Evolutionary conservation across 2,888 invertebrate genomes (phyloP).

Genomic region (Leucania comma): DNA sequence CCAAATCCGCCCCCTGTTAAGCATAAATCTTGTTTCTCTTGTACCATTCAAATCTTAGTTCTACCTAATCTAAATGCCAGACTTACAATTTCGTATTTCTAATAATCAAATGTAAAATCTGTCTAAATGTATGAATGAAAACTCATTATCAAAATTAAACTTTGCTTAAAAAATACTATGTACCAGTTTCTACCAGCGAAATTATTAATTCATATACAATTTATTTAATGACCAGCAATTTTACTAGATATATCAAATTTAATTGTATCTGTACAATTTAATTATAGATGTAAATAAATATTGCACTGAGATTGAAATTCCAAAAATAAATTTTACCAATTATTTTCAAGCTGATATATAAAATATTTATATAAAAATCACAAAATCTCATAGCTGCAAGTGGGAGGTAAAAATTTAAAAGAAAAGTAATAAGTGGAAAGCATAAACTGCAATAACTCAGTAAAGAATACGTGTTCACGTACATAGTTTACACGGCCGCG

Average conservation of each 20-base stretch:
- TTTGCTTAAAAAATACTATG: neutral
- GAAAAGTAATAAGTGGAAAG: constrained; percentile 34
- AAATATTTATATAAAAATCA: constrained; percentile 13
- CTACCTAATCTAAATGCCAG: neutral
- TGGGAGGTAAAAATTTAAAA: constrained; percentile 23
- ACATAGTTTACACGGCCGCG: constrained; percentile 37
- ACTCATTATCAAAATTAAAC: neutral
- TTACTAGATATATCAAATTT: constrained; percentile 6
- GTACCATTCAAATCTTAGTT: neutral
- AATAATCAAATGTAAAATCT: neutral
- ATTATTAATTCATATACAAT: neutral
- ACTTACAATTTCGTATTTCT: neutral
- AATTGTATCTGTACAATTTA: no score
- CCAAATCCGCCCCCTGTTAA: no score
- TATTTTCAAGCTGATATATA: neutral
- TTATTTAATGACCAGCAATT: neutral
- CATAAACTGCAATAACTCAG: constrained; percentile 46
- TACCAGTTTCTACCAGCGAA: neutral
- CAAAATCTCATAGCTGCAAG: constrained; percentile 7
- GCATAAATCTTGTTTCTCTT: no score
- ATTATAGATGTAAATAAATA: no score
- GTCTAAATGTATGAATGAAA: neutral
- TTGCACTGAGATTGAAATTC: neutral
- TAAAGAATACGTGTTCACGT: constrained; percentile 43
- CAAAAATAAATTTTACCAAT: neutral